These are phyloP conservation scores for Darevskia nairensis DNA, from an alignment of 2,797 vertebrate species.

Conservation along the genomic window DNA sequence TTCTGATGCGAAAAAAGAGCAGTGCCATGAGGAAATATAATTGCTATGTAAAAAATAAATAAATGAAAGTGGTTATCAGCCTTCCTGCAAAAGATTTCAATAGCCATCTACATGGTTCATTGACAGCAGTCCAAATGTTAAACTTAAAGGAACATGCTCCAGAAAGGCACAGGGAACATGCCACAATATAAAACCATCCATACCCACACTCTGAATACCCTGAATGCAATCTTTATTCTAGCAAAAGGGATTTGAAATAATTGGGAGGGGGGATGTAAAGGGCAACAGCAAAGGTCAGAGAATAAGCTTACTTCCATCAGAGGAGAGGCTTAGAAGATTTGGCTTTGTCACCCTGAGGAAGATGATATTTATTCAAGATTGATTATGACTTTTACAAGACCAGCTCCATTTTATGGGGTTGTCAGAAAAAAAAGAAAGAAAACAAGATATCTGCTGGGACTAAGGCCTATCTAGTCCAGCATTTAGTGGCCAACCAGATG, in stretches of 20 bases:
- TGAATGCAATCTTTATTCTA: conserved; percentile 3
- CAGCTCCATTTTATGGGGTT: neutral
- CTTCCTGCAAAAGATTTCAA: neutral
- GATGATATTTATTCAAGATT: conserved; percentile 8
- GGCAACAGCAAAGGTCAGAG: conserved; percentile 13
- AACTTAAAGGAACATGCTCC: neutral
- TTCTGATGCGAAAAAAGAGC: neutral
- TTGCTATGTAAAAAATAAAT: too few relatives aligned
- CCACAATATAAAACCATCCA: neutral
- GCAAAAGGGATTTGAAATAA: conserved; percentile 26
- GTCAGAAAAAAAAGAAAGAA: neutral
- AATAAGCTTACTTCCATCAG: conserved; percentile 11
- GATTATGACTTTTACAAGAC: neutral
- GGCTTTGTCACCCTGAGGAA: neutral
- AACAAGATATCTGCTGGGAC: too few relatives aligned
- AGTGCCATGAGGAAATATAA: neutral
- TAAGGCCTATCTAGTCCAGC: too few relatives aligned
- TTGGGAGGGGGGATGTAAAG: neutral
- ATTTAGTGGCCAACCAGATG: too few relatives aligned
- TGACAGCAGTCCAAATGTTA: neutral
- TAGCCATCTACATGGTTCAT: neutral
- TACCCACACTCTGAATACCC: neutral
- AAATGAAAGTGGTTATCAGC: neutral
- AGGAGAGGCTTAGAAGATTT: conserved; percentile 15
- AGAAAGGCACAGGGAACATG: neutral